Base-by-base conservation (phyloP, 2,888 invertebrate species). In the Sericinus montela region DNA sequence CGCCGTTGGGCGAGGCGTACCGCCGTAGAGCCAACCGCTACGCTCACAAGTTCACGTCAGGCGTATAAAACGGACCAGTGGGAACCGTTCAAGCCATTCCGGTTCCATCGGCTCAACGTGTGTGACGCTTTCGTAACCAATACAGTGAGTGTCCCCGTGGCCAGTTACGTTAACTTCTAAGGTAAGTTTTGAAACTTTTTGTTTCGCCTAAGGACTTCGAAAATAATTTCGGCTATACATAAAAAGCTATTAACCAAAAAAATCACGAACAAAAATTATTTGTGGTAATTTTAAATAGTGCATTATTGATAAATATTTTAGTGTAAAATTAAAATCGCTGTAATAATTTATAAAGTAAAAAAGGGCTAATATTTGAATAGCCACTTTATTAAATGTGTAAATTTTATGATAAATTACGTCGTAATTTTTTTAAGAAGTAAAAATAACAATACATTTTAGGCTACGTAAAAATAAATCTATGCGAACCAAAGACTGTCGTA, bases 1-100 rank as follows among this genome's bases (percentile, higher is more conserved):
- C 86, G 80, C 60, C 48, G 52, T 63, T 58, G 80, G 80, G 84
- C 80, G 79, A 72, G 75, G 75, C 75, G 67, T 68, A 60, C 57
- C 56, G 16, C 37, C 60, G 71, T 75, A 75, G 74, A 69, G 72
- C 78, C 81, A 78, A 72, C 75, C 78, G 69, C 69, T 74, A 72
- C 68, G 68, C 63, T 62, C 58, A 52, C 53, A 45, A 53, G 51
- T 55, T 58, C 57, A 52, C 58, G 54, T 54, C 54, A 47, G 50
- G 57, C 60, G 62, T 81, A 83, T 83, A 83, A 69, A 83, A 78
- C 63, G 65, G 58, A 61, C 56, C 54, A 52, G 57, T 56, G 52
- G 59, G 56, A 59, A 57, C 59, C 56, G 60, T 57, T 56, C 59
- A 61, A 58, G 61, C 72, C 86, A 86, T 79, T 86, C 76, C 67